Evolutionary conservation across 2,888 invertebrate species (phyloP).

Genomic region (Parnassius smintheus): DNA sequence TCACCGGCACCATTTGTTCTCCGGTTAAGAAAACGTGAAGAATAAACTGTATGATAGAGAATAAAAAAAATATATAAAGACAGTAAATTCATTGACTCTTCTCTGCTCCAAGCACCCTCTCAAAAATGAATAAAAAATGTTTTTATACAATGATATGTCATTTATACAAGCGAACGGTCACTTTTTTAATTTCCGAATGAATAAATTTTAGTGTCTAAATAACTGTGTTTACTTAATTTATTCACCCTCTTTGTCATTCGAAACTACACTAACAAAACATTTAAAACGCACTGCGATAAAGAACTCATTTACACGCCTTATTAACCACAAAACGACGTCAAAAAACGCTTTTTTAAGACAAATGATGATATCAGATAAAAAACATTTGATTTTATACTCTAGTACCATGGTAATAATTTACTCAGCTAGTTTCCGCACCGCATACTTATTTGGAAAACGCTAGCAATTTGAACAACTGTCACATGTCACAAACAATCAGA

Average conservation of each 20-base stretch:
- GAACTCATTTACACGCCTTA: slow-evolving; percentile 77
- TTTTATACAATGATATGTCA: too few species aligned
- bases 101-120: too few species aligned
- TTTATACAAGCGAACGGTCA: slow-evolving; percentile 2
- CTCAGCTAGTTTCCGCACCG: slow-evolving; percentile 11
- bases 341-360: slow-evolving; percentile 53
- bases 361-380: slow-evolving; percentile 32
- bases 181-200: slow-evolving; percentile 19
- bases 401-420: neutral
- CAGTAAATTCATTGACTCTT: too few species aligned
- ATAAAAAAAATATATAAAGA: too few species aligned
- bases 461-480: slow-evolving; percentile 77
- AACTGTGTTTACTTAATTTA: slow-evolving; percentile 54
- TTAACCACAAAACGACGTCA: slow-evolving; percentile 73
- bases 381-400: slow-evolving; percentile 39
- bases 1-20: too few species aligned
- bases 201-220: slow-evolving; percentile 26
- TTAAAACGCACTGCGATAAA: slow-evolving; percentile 72
- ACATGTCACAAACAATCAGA: slow-evolving; percentile 50
- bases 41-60: too few species aligned
- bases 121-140: too few species aligned
- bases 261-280: slow-evolving; percentile 66
- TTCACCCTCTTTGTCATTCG: slow-evolving; percentile 61
- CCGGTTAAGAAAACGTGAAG: too few species aligned
- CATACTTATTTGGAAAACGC: slow-evolving; percentile 48